Evolutionary conservation across 2,888 invertebrate species (phyloP), one percentile per base, ranked within the genome.

Genomic region (Drosophila ezoana): DNA sequence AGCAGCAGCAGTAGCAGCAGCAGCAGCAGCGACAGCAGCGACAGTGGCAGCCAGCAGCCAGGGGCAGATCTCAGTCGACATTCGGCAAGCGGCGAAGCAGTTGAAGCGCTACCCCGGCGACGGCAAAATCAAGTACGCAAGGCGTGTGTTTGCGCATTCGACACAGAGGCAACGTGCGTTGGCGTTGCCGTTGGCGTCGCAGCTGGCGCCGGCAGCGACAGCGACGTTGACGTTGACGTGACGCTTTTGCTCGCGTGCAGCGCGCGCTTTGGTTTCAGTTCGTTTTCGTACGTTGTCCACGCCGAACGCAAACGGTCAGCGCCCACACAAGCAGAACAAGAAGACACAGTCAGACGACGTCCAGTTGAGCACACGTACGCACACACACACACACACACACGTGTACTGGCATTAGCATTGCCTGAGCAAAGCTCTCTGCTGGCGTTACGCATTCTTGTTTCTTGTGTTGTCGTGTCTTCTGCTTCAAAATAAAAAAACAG

Each of bases 261-360:
- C 81, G 80, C 72, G 71, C 76, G 76, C 80, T 80, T 80, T 74
- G 76, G 76, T 79, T 90, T 90, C 90, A 90, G 90, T 90, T 89
- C 83, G 87, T 78, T 90, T 88, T 90, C 81, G 82, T 84, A 89
- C 91, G 90, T 80, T 82, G 86, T 84, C 78, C 81, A 78, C 75
- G 86, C 78, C 69, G 76, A 81, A 85, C 87, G 86, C 62, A 54
- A 75, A 38, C 82, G 79, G 76, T 82, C 60, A 75, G 70, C 76
- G 72, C 75, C 69, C 73, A 75, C 80, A 65, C 71, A 61, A 45
- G 43, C 70, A 72, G 10, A 45, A 60, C 35, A 51, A 41, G 37
- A 51, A 41, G 37, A 52, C 10, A 37, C 56, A 63, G 51, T 51
- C 33, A 54, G 37, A 52, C 43, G 58, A 70, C 45, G 54, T 54